These are phyloP conservation scores for Ellobium chinense DNA, from an alignment of 2,888 invertebrate species.

Conservation along the genomic window DNA sequence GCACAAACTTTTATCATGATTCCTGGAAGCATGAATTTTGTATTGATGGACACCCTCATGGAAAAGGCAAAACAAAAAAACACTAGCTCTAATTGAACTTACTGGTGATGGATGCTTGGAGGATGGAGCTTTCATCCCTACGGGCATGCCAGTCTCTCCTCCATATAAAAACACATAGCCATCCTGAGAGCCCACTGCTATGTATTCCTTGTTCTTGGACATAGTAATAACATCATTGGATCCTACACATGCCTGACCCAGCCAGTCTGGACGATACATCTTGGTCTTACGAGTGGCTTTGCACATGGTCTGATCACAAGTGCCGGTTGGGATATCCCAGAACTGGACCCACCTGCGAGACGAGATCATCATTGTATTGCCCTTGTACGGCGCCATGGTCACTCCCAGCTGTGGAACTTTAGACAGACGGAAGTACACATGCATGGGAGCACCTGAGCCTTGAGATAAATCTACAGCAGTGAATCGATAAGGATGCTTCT, in stretches of 20 bases:
- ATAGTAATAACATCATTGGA: slow-evolving; percentile 52
- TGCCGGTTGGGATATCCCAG: slow-evolving; percentile 73
- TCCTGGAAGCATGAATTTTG: too few species aligned
- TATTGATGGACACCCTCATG: too few species aligned
- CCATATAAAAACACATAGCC: slow-evolving; percentile 66
- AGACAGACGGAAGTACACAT: slow-evolving; percentile 63
- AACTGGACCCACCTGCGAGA: slow-evolving; percentile 61
- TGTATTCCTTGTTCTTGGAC: slow-evolving; percentile 52
- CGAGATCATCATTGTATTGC: slow-evolving; percentile 62
- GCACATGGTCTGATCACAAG: slow-evolving; percentile 64
- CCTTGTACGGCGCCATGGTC: slow-evolving; percentile 53
- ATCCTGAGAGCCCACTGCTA: slow-evolving; percentile 67
- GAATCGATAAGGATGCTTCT: slow-evolving; percentile 63
- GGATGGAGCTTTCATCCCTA: slow-evolving; percentile 56
- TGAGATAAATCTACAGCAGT: slow-evolving; percentile 63
- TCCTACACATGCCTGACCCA: slow-evolving; percentile 54
- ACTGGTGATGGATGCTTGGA: slow-evolving; percentile 63
- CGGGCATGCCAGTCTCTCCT: slow-evolving; percentile 59
- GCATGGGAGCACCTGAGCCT: slow-evolving; percentile 57
- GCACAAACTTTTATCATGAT: too few species aligned
- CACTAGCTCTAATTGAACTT: too few species aligned
- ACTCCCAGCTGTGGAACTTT: slow-evolving; percentile 69
- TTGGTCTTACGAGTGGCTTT: slow-evolving; percentile 54
- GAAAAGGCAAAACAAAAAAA: too few species aligned
- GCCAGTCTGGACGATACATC: slow-evolving; percentile 66